Percentiles rank a stretch among this genome's conserved stretches.
Conservation (phyloP, 2,797 vertebrate species). For the Glyptemys insculpta region DNA sequence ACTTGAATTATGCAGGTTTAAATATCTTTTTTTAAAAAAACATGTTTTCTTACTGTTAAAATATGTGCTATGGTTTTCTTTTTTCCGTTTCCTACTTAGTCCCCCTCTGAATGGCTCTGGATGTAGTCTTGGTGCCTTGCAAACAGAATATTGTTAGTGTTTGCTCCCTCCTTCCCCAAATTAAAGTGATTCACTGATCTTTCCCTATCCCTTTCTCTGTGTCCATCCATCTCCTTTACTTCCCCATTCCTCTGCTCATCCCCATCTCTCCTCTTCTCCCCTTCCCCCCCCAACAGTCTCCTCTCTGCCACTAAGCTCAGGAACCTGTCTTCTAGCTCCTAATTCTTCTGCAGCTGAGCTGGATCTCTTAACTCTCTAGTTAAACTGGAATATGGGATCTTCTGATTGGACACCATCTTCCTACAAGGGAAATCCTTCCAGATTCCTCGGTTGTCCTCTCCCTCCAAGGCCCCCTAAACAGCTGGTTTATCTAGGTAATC, state of each 20-base stretch:
- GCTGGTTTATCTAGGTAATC: background rate
- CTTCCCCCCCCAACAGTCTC: background rate
- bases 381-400: background rate
- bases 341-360: background rate
- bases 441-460: background rate
- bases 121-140: background rate
- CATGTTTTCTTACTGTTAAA: background rate
- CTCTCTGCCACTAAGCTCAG: background rate
- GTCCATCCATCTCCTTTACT: background rate
- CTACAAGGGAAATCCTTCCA: background rate
- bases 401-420: background rate
- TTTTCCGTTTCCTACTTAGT: background rate
- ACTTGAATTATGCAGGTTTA: background rate
- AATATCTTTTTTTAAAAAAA: background rate
- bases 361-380: background rate
- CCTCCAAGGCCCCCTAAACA: background rate
- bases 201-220: background rate
- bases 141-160: background rate
- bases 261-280: background rate
- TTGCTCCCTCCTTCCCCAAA: background rate
- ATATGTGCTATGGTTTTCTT: background rate
- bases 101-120: fast-evolving
- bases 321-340: background rate
- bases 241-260: fast-evolving
- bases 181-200: background rate